Conservation (phyloP, 1,140 invertebrate genomes). For the Forficula auricularia region DNA sequence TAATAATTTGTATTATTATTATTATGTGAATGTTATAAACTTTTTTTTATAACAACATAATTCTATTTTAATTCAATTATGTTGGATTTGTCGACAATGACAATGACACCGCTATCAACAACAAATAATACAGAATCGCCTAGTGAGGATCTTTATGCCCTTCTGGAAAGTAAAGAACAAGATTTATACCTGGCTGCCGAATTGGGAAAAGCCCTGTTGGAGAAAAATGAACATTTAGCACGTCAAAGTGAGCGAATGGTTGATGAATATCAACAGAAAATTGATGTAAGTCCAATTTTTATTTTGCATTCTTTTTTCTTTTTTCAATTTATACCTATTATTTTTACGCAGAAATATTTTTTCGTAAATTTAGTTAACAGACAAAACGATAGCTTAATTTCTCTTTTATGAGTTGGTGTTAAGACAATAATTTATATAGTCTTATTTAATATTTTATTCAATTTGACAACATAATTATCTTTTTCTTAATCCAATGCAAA, state of each 20-base stretch:
- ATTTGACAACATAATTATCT: no score
- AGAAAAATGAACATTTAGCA: constrained; percentile 82
- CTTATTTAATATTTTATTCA: no score
- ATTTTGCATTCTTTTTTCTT: neutral
- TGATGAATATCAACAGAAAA: constrained; percentile 78
- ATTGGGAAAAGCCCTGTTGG: constrained; percentile 81
- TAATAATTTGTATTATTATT: no score
- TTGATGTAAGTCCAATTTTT: constrained; percentile 55
- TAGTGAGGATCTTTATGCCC: constrained; percentile 47
- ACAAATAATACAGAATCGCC: neutral
- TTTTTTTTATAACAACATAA: no score
- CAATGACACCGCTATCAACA: neutral
- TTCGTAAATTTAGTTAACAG: neutral
- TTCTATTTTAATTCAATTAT: no score
- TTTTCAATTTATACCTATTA: no score
- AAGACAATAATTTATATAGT: no score
- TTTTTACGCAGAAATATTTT: no score
- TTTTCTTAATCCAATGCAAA: no score
- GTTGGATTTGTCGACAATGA: neutral
- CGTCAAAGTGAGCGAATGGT: constrained; percentile 65
- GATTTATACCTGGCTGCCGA: constrained; percentile 85
- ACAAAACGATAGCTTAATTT: neutral
- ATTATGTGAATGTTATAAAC: no score
- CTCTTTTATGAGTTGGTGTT: no score
- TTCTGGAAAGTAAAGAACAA: constrained; percentile 79